phyloP scores from a whole-genome alignment of 2,888 invertebrate species.

The Morpho deidamia region DNA sequence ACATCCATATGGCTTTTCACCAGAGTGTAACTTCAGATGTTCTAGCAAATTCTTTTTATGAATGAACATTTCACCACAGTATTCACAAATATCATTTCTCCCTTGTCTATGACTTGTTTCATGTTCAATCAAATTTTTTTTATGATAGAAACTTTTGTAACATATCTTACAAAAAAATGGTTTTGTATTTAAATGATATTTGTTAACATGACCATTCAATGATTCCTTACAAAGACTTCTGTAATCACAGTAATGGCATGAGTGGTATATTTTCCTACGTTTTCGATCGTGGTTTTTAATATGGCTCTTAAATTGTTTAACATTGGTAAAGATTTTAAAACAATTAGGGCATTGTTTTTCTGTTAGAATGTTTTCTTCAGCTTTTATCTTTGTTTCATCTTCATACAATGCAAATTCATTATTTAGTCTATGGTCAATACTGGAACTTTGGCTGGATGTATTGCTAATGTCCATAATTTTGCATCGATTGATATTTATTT shows the following conservation, averaged over 20 bases:
- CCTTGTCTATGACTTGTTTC: constrained; percentile 33
- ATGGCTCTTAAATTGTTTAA: constrained; percentile 31
- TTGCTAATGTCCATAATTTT: constrained; percentile 4
- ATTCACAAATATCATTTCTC: constrained; percentile 43
- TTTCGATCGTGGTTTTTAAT: constrained; percentile 24
- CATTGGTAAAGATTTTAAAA: constrained; percentile 36
- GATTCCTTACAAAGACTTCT: constrained; percentile 38
- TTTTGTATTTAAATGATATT: constrained; percentile 39
- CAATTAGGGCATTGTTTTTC: constrained; percentile 41
- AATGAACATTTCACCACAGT: constrained; percentile 47
- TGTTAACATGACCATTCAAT: constrained; percentile 49
- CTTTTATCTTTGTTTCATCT: constrained; percentile 1
- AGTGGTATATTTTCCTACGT: constrained; percentile 27
- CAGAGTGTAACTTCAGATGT: constrained; percentile 47
- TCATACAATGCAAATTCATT: too few relatives aligned
- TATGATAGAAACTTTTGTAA: constrained; percentile 48
- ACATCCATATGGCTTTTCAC: constrained; percentile 47
- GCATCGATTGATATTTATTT: constrained; percentile 8
- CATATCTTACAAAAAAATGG: constrained; percentile 45
- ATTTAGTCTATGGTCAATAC: too few relatives aligned
- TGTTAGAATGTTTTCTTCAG: constrained; percentile 30
- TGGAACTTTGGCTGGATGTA: too few relatives aligned
- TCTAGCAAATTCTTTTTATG: constrained; percentile 43
- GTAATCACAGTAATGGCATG: constrained; percentile 41
- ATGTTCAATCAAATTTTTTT: constrained; percentile 47